These are phyloP conservation scores for Oncorhynchus mykiss DNA, from an alignment of 2,113 vertebrate species.

Conservation along the genomic window DNA sequence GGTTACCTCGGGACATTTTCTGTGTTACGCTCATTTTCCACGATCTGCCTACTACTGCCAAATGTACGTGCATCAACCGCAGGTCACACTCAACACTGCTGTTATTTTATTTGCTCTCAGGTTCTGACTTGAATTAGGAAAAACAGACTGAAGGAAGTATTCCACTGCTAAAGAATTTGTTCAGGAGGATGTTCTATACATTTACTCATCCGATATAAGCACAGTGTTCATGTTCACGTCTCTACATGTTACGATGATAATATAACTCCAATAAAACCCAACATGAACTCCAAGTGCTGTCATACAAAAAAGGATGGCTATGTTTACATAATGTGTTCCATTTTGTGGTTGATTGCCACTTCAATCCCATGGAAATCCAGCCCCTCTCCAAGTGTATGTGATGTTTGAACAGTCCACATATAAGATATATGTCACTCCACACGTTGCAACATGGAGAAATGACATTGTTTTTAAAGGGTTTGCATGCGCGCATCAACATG, in stretches of 20 bases:
- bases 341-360: background rate
- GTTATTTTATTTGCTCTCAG: conserved; percentile 15
- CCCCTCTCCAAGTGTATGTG: background rate
- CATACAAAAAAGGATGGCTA: too few relatives aligned
- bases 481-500: conserved; percentile 2
- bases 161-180: background rate
- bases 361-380: background rate
- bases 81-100: conserved; percentile 12
- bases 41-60: conserved; percentile 16
- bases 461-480: conserved; percentile 24
- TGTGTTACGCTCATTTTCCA: conserved; percentile 17
- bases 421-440: conserved; percentile 7
- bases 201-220: background rate
- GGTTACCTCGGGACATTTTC: conserved; percentile 37
- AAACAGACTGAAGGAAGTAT: too few relatives aligned
- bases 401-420: background rate
- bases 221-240: background rate
- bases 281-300: background rate
- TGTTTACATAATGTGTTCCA: background rate
- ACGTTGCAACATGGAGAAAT: conserved; percentile 37
- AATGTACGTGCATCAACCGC: conserved; percentile 17
- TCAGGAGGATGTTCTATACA: background rate
- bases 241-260: background rate
- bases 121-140: conserved; percentile 27
- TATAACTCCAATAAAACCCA: background rate